Evolutionary conservation across 2,113 vertebrate species (phyloP).

Genomic region (Ceyx melanurus): DNA sequence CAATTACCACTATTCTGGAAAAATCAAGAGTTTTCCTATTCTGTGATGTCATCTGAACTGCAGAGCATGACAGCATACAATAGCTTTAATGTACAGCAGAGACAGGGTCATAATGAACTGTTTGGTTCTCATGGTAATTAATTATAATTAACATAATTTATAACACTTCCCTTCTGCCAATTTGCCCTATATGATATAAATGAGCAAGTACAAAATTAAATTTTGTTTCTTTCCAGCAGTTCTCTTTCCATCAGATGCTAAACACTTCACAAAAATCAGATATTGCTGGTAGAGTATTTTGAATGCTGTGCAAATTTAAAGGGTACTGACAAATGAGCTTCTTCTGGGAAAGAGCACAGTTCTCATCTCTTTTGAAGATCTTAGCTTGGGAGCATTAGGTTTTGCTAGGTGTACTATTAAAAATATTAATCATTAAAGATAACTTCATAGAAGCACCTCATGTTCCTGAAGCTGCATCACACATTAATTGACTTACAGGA

Average conservation of each 20-base stretch:
- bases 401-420: neutral
- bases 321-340: neutral
- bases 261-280: neutral
- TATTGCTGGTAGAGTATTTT: neutral
- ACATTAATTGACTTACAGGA: rapidly evolving
- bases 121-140: neutral
- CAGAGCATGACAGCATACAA: neutral
- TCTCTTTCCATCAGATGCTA: neutral
- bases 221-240: neutral
- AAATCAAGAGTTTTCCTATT: neutral
- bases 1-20: neutral
- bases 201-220: neutral
- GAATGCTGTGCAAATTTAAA: neutral
- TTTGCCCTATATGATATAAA: neutral
- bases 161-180: neutral
- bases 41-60: neutral
- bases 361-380: neutral
- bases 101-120: neutral
- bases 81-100: neutral
- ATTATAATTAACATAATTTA: neutral
- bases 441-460: neutral
- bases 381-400: neutral
- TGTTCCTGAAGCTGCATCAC: neutral
- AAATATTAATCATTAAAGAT: neutral
- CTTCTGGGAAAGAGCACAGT: neutral